These are phyloP conservation scores for Leptosomus discolor DNA, from an alignment of 2,113 vertebrate genomes.

Conservation along the genomic window DNA sequence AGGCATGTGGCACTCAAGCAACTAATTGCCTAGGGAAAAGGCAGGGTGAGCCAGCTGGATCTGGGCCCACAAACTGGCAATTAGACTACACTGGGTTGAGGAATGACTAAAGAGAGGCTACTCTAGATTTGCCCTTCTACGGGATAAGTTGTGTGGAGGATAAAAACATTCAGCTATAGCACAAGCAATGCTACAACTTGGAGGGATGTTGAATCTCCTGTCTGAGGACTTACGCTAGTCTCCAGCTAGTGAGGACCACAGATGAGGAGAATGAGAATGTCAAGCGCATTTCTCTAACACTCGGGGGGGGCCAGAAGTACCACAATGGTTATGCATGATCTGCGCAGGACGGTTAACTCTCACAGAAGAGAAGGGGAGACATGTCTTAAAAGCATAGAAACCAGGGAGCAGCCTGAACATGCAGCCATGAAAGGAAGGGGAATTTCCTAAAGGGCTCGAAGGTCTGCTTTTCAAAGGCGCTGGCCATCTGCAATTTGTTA, in stretches of 20 bases:
- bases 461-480: background rate
- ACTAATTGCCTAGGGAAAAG: background rate
- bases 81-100: background rate
- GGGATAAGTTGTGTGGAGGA: background rate
- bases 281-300: background rate
- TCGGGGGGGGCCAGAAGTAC: fast-evolving
- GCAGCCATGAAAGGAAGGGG: background rate
- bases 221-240: background rate
- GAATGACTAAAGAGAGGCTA: background rate
- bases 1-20: background rate
- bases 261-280: background rate
- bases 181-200: background rate
- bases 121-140: background rate
- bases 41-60: background rate
- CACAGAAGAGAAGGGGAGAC: background rate
- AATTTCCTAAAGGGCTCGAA: background rate
- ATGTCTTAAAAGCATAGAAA: background rate
- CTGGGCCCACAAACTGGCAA: background rate
- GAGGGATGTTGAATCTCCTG: background rate
- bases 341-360: background rate
- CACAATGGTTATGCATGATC: background rate
- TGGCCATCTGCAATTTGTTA: background rate
- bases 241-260: background rate
- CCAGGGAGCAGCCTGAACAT: background rate
- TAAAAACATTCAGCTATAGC: background rate